Base-by-base conservation (phyloP, 2,888 invertebrate species). In the Xestoiulus laeticollis region DNA sequence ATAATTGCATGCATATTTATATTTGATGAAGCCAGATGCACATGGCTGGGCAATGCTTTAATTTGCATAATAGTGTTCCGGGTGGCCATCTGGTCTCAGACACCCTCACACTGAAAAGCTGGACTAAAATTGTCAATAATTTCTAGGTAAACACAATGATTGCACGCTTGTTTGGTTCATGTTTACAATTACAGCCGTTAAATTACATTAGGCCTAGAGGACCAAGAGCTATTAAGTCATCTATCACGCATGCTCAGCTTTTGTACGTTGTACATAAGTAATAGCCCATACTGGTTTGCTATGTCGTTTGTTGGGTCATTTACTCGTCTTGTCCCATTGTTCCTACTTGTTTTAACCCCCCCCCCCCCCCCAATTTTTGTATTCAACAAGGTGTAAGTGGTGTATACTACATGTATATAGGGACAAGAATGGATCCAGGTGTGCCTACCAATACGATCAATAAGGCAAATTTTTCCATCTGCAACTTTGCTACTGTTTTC, bases 161-260 rank as follows among this genome's bases (percentile, higher is more conserved):
- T 85, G 85, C 85, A 85, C 44, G 85, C 85, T 85, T 85, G 85
- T 85, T 85, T 85, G 85, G 44, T n/a, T 38, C 85, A 22, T 85
- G 32, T 85, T 85, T 85, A 85, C 85, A 85, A 85, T 85, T 85
- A 85, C 85, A 16, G 38, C 44, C 85, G 38, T 38, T 85, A 85
- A 85, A 85, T 85, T 85, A 85, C 44, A 85, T 85, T 85, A 85
- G 78, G 78, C 78, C 78, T 78, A 14, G 78, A 78, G 85, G 85
- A 22, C 38, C 10, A n/a, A n/a, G 85, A n/a, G 22, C 85, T 22
- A 43, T 85, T 85, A 85, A 85, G 38, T 85, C 85, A 85, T 85
- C 22, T 85, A 38, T 33, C 85, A 85, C 85, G 85, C 85, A 85
- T 85, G 44, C 85, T 38, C 44, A 44, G 26, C 85, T 85, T 38